These are phyloP conservation scores for Sprattus sprattus DNA, from an alignment of 2,113 vertebrate species.

Conservation along the genomic window DNA sequence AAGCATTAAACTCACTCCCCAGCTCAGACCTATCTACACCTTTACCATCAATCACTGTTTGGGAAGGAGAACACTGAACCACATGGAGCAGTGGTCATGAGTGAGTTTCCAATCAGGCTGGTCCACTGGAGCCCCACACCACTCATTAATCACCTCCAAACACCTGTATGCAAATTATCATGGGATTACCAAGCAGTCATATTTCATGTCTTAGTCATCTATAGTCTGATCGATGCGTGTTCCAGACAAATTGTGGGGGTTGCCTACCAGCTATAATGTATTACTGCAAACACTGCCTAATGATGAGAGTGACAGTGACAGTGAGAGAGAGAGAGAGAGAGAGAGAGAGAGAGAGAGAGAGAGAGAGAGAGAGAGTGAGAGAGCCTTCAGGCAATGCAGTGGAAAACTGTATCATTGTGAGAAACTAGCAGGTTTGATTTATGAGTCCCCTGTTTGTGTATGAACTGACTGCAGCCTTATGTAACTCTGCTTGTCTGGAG, in stretches of 20 bases:
- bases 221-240: background rate
- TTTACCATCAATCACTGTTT: background rate
- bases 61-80: background rate
- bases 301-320: conserved; percentile 29
- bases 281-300: conserved; percentile 16
- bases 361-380: background rate
- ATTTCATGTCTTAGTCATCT: background rate
- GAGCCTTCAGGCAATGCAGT: conserved; percentile 24
- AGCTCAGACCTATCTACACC: background rate
- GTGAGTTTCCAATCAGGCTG: background rate
- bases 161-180: background rate
- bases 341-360: conserved; percentile 22
- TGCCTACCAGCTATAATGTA: conserved; percentile 8
- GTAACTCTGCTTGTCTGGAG: conserved; percentile 43
- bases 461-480: conserved; percentile 52
- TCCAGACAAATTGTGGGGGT: background rate
- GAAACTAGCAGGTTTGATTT: conserved; percentile 43
- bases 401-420: conserved; percentile 22
- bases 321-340: background rate
- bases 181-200: background rate
- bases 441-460: conserved; percentile 49
- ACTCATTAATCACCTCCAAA: background rate
- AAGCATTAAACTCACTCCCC: background rate
- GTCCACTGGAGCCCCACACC: background rate
- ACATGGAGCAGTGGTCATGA: background rate